A percentile compares a stretch with the other conserved stretches of the same genome.
Evolutionary conservation across 2,113 vertebrate species (phyloP).

Genomic region (Osmerus eperlanus): DNA sequence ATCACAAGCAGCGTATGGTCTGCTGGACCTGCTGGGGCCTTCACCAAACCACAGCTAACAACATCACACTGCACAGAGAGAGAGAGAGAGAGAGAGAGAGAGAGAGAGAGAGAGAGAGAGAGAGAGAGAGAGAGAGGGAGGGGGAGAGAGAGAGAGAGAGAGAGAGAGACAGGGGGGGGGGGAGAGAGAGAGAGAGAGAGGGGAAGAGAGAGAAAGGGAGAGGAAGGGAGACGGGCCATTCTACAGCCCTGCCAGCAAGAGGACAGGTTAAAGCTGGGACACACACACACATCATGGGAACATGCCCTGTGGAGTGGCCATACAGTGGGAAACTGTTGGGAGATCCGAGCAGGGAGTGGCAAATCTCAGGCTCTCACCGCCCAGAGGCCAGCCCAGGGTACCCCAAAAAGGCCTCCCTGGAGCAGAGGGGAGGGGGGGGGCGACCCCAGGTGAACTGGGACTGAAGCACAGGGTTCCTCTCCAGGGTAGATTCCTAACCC

Average conservation of each 20-base stretch:
- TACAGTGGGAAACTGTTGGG: too few relatives aligned
- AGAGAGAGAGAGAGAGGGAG: slow-evolving; percentile 16
- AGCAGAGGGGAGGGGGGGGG: not conserved
- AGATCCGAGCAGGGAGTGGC: too few relatives aligned
- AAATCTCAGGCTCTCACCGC: too few relatives aligned
- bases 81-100: slow-evolving; percentile 25
- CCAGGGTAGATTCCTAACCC: too few relatives aligned
- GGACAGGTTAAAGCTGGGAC: not conserved
- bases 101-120: slow-evolving; percentile 5
- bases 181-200: slow-evolving; percentile 44
- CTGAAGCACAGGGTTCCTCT: too few relatives aligned
- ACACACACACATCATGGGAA: not conserved
- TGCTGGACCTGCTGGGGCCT: too few relatives aligned
- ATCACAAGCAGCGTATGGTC: too few relatives aligned
- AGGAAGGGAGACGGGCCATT: not conserved
- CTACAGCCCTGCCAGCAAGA: not conserved
- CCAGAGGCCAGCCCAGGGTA: too few relatives aligned
- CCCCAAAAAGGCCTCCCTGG: not conserved
- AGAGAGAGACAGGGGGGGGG: not conserved
- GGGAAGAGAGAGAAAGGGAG: slow-evolving; percentile 48
- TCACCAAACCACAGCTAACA: too few relatives aligned
- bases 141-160: slow-evolving; percentile 19
- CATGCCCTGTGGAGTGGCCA: too few relatives aligned
- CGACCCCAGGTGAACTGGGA: too few relatives aligned
- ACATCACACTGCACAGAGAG: slow-evolving; percentile 13